Conservation (phyloP, 1,140 invertebrate genomes). For the Coptotermes formosanus region DNA sequence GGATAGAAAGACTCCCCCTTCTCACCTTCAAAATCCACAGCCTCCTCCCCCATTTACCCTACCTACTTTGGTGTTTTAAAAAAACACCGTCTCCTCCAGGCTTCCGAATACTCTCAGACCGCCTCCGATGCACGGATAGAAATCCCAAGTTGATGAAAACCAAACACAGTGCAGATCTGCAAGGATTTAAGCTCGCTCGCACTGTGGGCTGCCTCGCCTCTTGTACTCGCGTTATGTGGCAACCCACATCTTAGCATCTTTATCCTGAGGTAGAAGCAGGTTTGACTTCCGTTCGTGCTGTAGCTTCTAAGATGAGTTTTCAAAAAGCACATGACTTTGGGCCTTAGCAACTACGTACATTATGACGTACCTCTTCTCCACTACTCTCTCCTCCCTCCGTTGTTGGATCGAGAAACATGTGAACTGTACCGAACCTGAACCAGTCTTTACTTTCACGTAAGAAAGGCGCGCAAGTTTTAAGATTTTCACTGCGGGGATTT, state of each 20-base stretch:
- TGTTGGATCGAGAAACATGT: too few species aligned
- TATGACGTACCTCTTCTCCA: neutral
- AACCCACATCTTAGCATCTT: slow-evolving; percentile 25
- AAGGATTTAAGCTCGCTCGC: neutral
- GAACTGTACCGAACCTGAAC: too few species aligned
- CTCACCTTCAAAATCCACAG: neutral
- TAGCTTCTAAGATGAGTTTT: neutral
- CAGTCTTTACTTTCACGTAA: neutral
- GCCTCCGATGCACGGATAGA: slow-evolving; percentile 13
- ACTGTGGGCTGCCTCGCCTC: neutral
- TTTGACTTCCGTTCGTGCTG: neutral
- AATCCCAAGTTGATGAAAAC: slow-evolving; percentile 33
- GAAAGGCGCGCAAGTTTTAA: neutral
- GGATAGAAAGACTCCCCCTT: neutral
- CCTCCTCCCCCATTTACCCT: too few species aligned
- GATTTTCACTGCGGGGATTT: too few species aligned
- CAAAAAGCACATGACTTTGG: neutral
- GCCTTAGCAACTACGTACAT: neutral
- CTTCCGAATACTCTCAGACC: too few species aligned
- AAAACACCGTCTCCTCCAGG: slow-evolving; percentile 10
- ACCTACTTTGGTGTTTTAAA: neutral
- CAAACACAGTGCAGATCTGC: slow-evolving; percentile 26
- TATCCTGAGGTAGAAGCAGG: neutral
- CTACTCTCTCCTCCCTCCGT: too few species aligned
- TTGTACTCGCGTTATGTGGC: neutral